Evolutionary conservation across 2,888 invertebrate genomes (phyloP), one percentile per base, ranked within the genome.

Genomic region (Aspidapion aeneum): DNA sequence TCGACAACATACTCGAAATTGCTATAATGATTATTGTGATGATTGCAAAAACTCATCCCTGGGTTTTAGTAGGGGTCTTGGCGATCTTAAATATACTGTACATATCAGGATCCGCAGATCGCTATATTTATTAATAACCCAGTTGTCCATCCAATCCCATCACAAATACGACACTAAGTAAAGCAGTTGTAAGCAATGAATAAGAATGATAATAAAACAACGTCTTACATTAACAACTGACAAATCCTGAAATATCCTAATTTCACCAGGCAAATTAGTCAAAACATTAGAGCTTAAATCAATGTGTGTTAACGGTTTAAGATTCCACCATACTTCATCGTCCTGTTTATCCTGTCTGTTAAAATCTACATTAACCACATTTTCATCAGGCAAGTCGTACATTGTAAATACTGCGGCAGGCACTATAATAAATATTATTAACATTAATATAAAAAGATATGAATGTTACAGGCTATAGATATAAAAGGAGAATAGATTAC

Each of bases 271-370:
- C 73, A 93, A 81, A 67, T 79, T 79, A 64, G 83, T 83, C 66
- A 93, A 81, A 64, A 84, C 83, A 79, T 93, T 93, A 16, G 87
- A 89, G 75, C 91, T 90, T 61, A 92, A 82, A 79, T 94, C 93
- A 68, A 96, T 83, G 72, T 86, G 87, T 65, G 86, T 89, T 19
- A 96, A 80, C 1, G 91, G 88, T 71, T 89, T 87, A 73, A 89
- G 87, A 76, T 90, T 92, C 94, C 94, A 94, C 95, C 95, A 96
- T 58, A 71, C 63, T 19, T 75, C 75, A n/a, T 75, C 75, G 57
- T 84, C 83, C 50, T 84, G 83, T 52, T 69, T 68, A 58, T 85
- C 83, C 2, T 80, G 77, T 68, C 81, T 81, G 62, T 83, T 78
- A 71, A 87, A 86, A 75, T 88, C 87, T 56, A 87, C 77, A 67